Evolutionary conservation across 2,888 invertebrate species (phyloP).

Genomic region (Heliconius cydno): DNA sequence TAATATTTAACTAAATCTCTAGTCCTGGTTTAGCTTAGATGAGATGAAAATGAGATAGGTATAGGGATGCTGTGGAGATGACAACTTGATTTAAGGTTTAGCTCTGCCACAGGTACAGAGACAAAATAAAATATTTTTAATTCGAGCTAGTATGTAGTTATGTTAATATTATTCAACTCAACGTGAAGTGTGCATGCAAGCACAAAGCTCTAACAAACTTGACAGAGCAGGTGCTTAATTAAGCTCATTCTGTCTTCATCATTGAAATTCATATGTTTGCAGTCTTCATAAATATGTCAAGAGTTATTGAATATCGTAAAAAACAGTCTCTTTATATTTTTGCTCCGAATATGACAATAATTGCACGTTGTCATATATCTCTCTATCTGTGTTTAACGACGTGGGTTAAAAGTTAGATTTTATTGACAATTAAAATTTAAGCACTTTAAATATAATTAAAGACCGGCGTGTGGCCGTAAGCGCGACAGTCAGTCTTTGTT

Average conservation of each 20-base stretch:
- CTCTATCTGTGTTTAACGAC: background rate
- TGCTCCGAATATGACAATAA: background rate
- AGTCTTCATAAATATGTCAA: background rate
- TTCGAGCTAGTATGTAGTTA: background rate
- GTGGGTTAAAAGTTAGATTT: background rate
- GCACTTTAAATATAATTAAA: background rate
- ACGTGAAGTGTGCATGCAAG: background rate
- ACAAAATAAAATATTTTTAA: no score
- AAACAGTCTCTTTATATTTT: background rate
- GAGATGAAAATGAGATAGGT: background rate
- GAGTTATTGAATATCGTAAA: constrained; percentile 1
- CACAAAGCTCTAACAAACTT: constrained; percentile 1
- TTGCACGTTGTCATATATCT: background rate
- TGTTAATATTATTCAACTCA: background rate
- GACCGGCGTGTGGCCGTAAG: background rate
- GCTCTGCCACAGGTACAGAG: no score
- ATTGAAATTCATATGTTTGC: constrained; percentile 2
- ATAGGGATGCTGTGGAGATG: background rate
- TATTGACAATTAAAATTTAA: background rate
- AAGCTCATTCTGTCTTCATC: background rate
- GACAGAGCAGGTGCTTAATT: constrained; percentile 9
- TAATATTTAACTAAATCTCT: constrained; percentile 22
- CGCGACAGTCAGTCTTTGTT: no score
- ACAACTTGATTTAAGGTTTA: background rate
- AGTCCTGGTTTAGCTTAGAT: background rate